Evolutionary conservation across 2,797 vertebrate species (phyloP), one percentile per base, ranked within the genome.

Genomic region (Eulemur rubriventer): DNA sequence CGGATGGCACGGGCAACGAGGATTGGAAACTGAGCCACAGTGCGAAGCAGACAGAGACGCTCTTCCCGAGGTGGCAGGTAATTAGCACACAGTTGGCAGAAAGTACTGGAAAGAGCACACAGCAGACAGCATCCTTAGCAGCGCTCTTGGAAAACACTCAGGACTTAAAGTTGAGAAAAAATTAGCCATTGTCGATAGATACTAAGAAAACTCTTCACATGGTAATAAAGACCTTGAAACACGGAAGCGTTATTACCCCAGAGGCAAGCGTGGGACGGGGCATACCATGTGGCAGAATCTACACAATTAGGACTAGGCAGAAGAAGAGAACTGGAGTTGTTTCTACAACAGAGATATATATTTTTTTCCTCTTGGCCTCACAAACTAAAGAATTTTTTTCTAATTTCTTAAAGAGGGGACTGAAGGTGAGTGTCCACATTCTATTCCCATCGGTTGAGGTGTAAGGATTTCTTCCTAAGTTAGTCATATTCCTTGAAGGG

Each of bases 41-140:
- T 67, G 43, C 22, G 33, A 63, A 41, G 65, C 91, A 83, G 48
- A 89, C 83, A 78, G 61, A 82, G 88, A 89, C 70, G 52, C 91
- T 84, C 55, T 76, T 97, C 81, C 91, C 86, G 65, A 86, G 87
- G 76, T 52, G 70, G 38, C 18, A 46, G 73, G 91, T 83, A 87
- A 95, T 95, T 90, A 96, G 89, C 72, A 65, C 85, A 72, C 57
- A 50, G 75, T 96, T 94, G 95, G 89, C 96, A 88, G 92, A 52
- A 76, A 33, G 78, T 55, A 2, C 17, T 78, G 89, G 89, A 96
- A 94, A 72, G 55, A 75, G 73, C 35, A 38, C 41, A 73, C 43
- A 35, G 63, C 63, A 65, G 16, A 65, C 63, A 65, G 63, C 17
- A 59, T 69, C 91, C 93, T 92, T 67, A 48, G 70, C 18, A 46